A percentile compares a stretch with the other conserved stretches of the same genome.
Evolutionary conservation across 2,797 vertebrate species (phyloP).

Genomic region (Aselliscus stoliczkanus): DNA sequence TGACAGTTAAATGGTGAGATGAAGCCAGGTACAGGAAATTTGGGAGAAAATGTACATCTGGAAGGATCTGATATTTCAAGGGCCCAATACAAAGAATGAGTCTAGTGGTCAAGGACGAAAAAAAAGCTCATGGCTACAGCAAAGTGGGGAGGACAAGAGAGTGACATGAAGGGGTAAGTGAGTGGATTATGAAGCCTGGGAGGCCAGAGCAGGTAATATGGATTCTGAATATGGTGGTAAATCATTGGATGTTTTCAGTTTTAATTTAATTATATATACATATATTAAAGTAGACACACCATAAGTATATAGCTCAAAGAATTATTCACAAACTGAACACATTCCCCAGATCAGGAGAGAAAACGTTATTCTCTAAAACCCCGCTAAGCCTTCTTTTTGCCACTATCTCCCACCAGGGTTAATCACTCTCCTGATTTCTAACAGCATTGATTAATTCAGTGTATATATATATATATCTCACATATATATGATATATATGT

Average conservation of each 20-base stretch:
- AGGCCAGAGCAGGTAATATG: background rate
- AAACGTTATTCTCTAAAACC: background rate
- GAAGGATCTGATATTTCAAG: background rate
- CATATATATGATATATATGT: no score
- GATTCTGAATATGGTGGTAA: background rate
- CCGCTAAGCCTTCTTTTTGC: background rate
- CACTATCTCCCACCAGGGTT: background rate
- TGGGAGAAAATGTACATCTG: background rate
- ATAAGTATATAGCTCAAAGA: background rate
- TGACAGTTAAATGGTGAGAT: background rate
- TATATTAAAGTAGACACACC: background rate
- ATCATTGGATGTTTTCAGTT: background rate
- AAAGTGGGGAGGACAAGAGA: background rate
- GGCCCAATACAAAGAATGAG: background rate
- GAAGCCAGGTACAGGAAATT: background rate
- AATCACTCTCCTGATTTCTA: background rate
- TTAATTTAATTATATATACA: background rate
- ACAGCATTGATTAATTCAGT: background rate
- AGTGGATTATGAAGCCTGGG: background rate
- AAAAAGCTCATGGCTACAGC: background rate
- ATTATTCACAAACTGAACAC: background rate
- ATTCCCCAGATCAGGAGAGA: background rate
- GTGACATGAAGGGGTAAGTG: background rate
- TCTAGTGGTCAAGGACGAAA: background rate
- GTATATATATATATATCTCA: no score